Percentiles rank a stretch among this genome's conserved stretches.
Evolutionary conservation across 2,888 invertebrate genomes (phyloP).

Genomic region (Amphipyra berbera): DNA sequence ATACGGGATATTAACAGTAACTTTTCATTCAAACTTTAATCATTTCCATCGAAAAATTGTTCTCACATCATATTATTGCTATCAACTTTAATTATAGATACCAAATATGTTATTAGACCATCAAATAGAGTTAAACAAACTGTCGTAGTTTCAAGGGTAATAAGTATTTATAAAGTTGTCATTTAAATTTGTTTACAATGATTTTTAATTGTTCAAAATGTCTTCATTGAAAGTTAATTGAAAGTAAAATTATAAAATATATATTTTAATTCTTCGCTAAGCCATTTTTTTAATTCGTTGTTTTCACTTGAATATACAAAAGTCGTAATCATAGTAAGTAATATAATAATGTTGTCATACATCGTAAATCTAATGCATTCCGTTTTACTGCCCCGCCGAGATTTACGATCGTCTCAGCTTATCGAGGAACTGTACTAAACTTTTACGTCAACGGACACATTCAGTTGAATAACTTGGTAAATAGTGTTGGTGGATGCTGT

Average conservation of each 20-base stretch:
- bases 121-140: background rate
- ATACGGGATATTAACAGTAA: too few species aligned
- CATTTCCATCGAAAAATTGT: too few species aligned
- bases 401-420: slow-evolving; percentile 66
- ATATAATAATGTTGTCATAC: slow-evolving; percentile 49
- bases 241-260: background rate
- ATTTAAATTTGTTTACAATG: background rate
- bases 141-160: background rate
- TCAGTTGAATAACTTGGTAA: slow-evolving; percentile 26
- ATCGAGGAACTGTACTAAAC: slow-evolving; percentile 56
- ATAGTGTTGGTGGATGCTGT: slow-evolving; percentile 23
- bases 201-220: background rate
- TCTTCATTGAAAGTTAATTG: background rate
- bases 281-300: background rate
- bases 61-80: too few species aligned
- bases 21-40: background rate
- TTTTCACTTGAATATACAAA: background rate
- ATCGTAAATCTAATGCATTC: slow-evolving; percentile 69
- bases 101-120: background rate
- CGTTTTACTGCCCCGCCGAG: slow-evolving; percentile 62
- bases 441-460: slow-evolving; percentile 47
- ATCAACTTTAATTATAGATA: background rate
- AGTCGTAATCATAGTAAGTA: slow-evolving; percentile 1
- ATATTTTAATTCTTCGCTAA: background rate
- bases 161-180: background rate